Evolutionary conservation across 2,113 vertebrate genomes (phyloP).

Genomic region (Perccottus glenii): DNA sequence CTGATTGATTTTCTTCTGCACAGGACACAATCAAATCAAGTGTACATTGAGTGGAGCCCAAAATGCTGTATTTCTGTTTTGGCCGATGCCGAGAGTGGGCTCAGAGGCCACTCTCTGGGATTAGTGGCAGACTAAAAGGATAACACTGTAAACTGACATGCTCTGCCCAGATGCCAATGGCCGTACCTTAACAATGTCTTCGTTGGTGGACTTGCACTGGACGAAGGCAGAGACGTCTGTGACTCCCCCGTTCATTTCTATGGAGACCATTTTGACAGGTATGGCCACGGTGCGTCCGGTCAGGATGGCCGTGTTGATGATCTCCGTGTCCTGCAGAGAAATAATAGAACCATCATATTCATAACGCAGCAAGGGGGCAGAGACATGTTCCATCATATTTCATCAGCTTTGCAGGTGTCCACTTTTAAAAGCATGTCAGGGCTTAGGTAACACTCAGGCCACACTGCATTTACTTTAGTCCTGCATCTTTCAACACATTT

Average conservation of each 20-base stretch:
- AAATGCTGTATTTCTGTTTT: slow-evolving; percentile 52
- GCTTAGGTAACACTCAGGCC: slow-evolving; percentile 30
- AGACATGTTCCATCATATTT: slow-evolving; percentile 37
- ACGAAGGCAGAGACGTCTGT: slow-evolving; percentile 88
- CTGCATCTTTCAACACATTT: slow-evolving; percentile 45
- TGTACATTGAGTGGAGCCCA: slow-evolving; percentile 11
- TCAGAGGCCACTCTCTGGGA: slow-evolving; percentile 1
- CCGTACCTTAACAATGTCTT: slow-evolving; percentile 95
- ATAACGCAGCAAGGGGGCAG: slow-evolving; percentile 16
- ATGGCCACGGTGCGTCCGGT: slow-evolving; percentile 95
- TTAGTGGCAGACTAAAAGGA: slow-evolving; percentile 38
- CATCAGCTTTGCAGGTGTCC: slow-evolving; percentile 36
- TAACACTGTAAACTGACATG: slow-evolving; percentile 30
- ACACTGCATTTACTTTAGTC: no score
- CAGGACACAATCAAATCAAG: slow-evolving; percentile 42
- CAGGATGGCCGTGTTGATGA: slow-evolving; percentile 97
- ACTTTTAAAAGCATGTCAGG: slow-evolving; percentile 20
- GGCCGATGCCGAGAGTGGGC: slow-evolving; percentile 31
- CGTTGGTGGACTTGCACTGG: slow-evolving; percentile 94
- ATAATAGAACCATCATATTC: neutral
- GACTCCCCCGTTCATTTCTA: slow-evolving; percentile 88
- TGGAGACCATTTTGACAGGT: slow-evolving; percentile 95
- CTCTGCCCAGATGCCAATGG: slow-evolving; percentile 28
- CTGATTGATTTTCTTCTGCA: slow-evolving; percentile 37
- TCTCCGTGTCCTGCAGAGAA: slow-evolving; percentile 89